Evolutionary conservation across 2,888 invertebrate species (phyloP).

Genomic region (Sminthurides aquaticus): DNA sequence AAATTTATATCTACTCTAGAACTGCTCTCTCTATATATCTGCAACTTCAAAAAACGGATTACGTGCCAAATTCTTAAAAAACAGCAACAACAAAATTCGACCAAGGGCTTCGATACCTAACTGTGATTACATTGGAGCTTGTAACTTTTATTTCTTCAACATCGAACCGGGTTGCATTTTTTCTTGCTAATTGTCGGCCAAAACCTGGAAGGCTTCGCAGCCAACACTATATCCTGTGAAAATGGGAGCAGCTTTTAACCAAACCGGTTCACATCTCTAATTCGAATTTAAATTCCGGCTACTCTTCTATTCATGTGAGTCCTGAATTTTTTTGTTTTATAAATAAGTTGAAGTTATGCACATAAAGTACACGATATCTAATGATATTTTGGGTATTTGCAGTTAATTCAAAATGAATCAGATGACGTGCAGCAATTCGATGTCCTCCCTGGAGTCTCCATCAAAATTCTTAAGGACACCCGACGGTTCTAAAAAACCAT

Average conservation of each 20-base stretch:
- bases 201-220: no score
- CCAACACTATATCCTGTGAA: not conserved
- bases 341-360: no score
- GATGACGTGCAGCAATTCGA: slow-evolving; percentile 41
- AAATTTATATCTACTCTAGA: no score
- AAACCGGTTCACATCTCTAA: not conserved
- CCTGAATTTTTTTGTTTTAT: no score
- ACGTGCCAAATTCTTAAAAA: not conserved
- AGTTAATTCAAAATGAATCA: slow-evolving; percentile 37
- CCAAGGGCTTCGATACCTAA: not conserved
- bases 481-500: slow-evolving; percentile 33
- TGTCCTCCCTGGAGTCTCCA: slow-evolving; percentile 39
- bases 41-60: not conserved
- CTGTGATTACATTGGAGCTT: not conserved
- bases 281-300: not conserved
- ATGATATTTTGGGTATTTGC: slow-evolving; percentile 6
- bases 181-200: no score
- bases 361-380: no score
- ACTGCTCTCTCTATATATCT: no score
- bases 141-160: no score
- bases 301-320: slow-evolving; percentile 41
- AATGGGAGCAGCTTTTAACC: not conserved
- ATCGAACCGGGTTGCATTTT: no score
- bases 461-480: slow-evolving; percentile 36
- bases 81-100: not conserved